Base-by-base conservation (phyloP, 2,113 vertebrate species). In the Oryzias celebensis region DNA sequence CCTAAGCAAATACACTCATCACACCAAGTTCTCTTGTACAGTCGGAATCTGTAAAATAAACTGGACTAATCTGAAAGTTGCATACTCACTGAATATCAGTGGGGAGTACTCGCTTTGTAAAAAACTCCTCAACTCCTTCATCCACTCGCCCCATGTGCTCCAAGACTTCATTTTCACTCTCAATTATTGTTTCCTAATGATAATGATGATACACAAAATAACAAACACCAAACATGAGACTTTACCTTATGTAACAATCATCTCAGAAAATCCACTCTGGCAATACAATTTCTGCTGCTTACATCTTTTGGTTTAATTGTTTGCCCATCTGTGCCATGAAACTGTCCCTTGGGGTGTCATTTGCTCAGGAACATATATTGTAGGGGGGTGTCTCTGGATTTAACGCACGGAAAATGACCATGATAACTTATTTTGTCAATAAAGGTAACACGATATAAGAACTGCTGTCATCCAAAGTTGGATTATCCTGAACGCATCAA, bases 91-190 rank as follows among this genome's bases (percentile, higher is more conserved):
- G 90, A 68, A 73, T 81, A 51, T 91, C 91, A 78, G 92, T 89
- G 24, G 93, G 91, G 83, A 95, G 93, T 82, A 96, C 84, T 86
- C 91, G 94, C 85, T 96, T 96, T 63, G 93, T 92, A 80, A 97
- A 97, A 90, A 97, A 97, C 79, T 96, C 96, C 64, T 96, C 96
- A 77, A 97, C 91, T 23, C 96, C 96, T 83, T 96, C 95, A 6
- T 96, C 96, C 85, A 97, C 92, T 0, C 94, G 87, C 47, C 93
- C 92, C 77, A 93, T 95, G 83, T 91, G 91, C 80, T 94, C 91
- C 68, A 94, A 92, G 78, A 91, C 94, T 6, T 93, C 93, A 87
- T 93, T 94, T 82, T 96, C 93, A 0, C 87, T 93, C 82, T 94
- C 90, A 73, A 93, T 87, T 0, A 93, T 93, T 65, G 92, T 92